These are phyloP conservation scores for Corythornis vintsioides DNA, from an alignment of 2,113 vertebrate genomes.

Conservation along the genomic window DNA sequence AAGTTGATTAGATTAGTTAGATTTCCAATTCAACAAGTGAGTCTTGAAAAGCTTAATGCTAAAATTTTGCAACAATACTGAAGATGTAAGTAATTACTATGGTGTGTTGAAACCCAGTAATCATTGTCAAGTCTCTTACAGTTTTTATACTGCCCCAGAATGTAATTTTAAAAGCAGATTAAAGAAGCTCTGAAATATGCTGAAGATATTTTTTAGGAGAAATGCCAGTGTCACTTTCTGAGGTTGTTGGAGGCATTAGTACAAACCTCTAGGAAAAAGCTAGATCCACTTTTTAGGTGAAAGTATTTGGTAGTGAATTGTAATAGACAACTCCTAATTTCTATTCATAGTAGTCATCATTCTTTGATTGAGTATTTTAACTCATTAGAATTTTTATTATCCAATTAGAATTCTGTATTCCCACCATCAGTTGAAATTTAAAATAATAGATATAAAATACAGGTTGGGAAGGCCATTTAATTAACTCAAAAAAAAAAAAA, in stretches of 20 bases:
- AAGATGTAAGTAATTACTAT: background rate
- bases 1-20: too few relatives aligned
- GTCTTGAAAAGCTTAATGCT: background rate
- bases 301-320: background rate
- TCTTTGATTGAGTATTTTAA: slow-evolving; percentile 14
- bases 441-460: slow-evolving; percentile 8
- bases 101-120: background rate
- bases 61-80: background rate
- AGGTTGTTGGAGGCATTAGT: background rate
- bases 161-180: background rate
- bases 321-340: background rate
- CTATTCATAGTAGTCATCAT: background rate
- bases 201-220: background rate
- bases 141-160: background rate
- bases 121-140: background rate
- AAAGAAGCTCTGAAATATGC: background rate
- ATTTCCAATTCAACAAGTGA: background rate
- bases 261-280: background rate
- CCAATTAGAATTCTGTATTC: background rate
- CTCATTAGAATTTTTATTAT: slow-evolving; percentile 27
- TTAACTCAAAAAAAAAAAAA: slow-evolving; percentile 13
- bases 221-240: background rate
- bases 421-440: background rate
- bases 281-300: background rate
- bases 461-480: slow-evolving; percentile 11